A percentile compares a stretch with the other conserved stretches of the same genome.
These are phyloP conservation scores for Drosophila mayri DNA, from an alignment of 1,140 invertebrate genomes.

Conservation along the genomic window DNA sequence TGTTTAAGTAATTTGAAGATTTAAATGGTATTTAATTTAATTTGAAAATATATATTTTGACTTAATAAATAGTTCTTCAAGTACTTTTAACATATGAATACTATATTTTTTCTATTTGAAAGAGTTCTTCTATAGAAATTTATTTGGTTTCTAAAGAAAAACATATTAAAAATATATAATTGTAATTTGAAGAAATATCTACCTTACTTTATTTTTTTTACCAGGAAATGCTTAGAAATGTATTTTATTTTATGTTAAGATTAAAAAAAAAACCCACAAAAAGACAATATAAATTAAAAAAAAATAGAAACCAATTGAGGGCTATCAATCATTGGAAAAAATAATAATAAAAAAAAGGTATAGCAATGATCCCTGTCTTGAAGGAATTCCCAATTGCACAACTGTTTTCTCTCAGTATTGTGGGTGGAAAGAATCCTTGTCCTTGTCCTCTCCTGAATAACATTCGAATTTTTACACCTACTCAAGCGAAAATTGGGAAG, in stretches of 20 bases:
- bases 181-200: too few species aligned
- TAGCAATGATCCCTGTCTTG: constrained; percentile 8
- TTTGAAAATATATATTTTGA: neutral
- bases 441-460: constrained; percentile 15
- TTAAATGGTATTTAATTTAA: too few species aligned
- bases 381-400: constrained; percentile 21
- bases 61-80: neutral
- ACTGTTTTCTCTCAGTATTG: constrained; percentile 29
- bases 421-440: neutral
- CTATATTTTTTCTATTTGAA: fast-evolving
- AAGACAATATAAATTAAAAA: neutral
- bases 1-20: too few species aligned
- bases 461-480: constrained; percentile 54
- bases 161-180: neutral
- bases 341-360: too few species aligned
- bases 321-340: constrained; percentile 15
- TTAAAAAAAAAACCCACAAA: neutral
- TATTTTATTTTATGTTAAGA: neutral
- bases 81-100: too few species aligned
- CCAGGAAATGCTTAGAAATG: neutral
- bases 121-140: neutral
- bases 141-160: neutral
- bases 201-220: too few species aligned
- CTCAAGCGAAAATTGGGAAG: constrained; percentile 21
- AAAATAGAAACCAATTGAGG: neutral